Evolutionary conservation across 2,797 vertebrate genomes (phyloP).

Genomic region (Peromyscus attwateri): DNA sequence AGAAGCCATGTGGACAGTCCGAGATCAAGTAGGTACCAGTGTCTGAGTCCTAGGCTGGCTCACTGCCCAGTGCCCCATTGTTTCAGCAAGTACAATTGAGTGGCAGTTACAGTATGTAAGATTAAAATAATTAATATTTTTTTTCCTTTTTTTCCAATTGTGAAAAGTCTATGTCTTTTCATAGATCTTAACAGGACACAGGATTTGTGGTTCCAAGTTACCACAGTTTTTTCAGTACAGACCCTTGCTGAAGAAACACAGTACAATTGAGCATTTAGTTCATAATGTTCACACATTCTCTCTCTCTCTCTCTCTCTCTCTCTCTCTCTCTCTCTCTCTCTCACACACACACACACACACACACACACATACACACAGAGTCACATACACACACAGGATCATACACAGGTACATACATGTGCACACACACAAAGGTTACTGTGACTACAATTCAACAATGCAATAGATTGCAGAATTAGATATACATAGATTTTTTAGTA

Average conservation of each 20-base stretch:
- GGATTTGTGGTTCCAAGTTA: neutral
- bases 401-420: neutral
- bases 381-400: neutral
- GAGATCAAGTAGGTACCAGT: slow-evolving; percentile 95
- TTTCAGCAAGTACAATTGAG: neutral
- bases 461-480: neutral
- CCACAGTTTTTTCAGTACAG: neutral
- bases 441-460: neutral
- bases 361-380: neutral
- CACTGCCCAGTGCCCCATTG: accelerated
- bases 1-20: slow-evolving; percentile 95
- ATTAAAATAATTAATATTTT: neutral
- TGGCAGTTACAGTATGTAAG: neutral
- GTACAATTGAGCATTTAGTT: neutral
- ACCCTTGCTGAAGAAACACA: neutral
- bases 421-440: neutral
- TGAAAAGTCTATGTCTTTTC: slow-evolving; percentile 6
- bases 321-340: too few species aligned
- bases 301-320: too few species aligned
- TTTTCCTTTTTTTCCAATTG: neutral
- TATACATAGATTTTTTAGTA: neutral
- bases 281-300: neutral
- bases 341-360: too few species aligned
- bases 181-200: neutral
- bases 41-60: neutral